Evolutionary conservation across 2,113 vertebrate genomes (phyloP).

Genomic region (Gopherus evgoodei): DNA sequence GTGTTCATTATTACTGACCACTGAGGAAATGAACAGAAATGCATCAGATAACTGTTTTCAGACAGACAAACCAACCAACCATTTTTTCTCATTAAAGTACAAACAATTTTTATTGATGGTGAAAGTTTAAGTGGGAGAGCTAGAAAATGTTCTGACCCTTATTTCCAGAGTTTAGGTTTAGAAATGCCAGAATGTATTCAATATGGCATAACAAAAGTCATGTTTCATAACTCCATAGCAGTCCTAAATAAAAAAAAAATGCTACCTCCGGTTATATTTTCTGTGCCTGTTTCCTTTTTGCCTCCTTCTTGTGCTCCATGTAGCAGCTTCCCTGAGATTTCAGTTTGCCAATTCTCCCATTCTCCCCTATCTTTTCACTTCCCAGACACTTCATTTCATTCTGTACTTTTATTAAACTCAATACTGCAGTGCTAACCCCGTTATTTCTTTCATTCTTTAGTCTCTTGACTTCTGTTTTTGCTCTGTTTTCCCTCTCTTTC

Average conservation of each 20-base stretch:
- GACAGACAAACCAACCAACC: not conserved
- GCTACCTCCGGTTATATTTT: not conserved
- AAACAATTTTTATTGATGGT: slow-evolving; percentile 11
- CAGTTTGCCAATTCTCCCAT: not conserved
- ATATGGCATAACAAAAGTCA: not conserved
- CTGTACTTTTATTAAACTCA: not conserved
- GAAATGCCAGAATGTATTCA: slow-evolving; percentile 4
- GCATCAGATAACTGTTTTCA: slow-evolving; percentile 54
- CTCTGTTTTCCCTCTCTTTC: not conserved
- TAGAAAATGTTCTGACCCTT: not conserved
- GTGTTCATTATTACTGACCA: slow-evolving; percentile 13
- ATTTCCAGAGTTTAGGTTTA: not conserved
- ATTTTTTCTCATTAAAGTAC: slow-evolving; percentile 28
- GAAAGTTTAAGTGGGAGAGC: slow-evolving; percentile 4
- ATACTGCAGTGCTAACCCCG: not conserved
- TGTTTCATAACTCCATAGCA: not conserved
- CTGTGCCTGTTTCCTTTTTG: not conserved
- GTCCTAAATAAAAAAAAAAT: slow-evolving; percentile 40
- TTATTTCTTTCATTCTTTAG: not conserved
- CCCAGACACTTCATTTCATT: not conserved
- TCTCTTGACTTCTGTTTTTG: not conserved
- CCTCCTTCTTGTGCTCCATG: slow-evolving; percentile 10
- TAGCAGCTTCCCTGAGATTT: slow-evolving; percentile 9
- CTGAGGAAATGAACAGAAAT: slow-evolving; percentile 29
- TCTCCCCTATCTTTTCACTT: not conserved